Evolutionary conservation across 2,888 invertebrate species (phyloP).

Genomic region (Melanchra persicariae): DNA sequence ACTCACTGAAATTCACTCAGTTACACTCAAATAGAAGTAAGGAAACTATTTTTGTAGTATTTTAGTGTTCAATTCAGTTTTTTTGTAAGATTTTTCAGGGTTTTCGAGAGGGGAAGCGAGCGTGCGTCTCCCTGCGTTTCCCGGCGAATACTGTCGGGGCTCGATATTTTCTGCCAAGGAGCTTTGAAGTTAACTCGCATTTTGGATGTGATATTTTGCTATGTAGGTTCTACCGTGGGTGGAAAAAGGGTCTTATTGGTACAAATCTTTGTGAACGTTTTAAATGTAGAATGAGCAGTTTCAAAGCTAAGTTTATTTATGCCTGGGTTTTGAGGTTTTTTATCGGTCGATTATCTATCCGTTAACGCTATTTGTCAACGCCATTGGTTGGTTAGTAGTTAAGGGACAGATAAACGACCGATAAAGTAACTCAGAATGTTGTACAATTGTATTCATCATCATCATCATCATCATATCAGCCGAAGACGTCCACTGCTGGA

Average conservation of each 20-base stretch:
- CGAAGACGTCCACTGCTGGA: too few relatives aligned
- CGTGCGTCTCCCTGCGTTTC: not conserved
- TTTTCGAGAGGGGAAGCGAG: not conserved
- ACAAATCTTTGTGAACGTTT: not conserved
- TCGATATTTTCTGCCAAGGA: conserved; percentile 57
- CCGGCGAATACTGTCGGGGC: conserved; percentile 24
- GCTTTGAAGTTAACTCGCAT: not conserved
- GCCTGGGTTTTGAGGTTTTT: too few relatives aligned
- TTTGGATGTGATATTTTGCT: conserved; percentile 29
- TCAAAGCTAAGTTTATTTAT: not conserved
- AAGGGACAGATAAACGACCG: too few relatives aligned
- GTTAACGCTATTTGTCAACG: too few relatives aligned
- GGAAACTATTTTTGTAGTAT: not conserved
- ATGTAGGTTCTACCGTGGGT: not conserved
- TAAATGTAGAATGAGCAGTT: not conserved
- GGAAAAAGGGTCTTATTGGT: not conserved
- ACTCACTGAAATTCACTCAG: conserved; percentile 19
- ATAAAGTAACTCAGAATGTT: too few relatives aligned
- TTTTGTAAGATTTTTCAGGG: conserved; percentile 20
- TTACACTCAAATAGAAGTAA: not conserved
- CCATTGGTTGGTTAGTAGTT: too few relatives aligned
- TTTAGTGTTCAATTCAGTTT: not conserved
- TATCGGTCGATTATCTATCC: too few relatives aligned
- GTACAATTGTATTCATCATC: too few relatives aligned
- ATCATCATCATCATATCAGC: too few relatives aligned